These are phyloP conservation scores for Oncorhynchus clarkii DNA, from an alignment of 2,113 vertebrate species.

Conservation along the genomic window DNA sequence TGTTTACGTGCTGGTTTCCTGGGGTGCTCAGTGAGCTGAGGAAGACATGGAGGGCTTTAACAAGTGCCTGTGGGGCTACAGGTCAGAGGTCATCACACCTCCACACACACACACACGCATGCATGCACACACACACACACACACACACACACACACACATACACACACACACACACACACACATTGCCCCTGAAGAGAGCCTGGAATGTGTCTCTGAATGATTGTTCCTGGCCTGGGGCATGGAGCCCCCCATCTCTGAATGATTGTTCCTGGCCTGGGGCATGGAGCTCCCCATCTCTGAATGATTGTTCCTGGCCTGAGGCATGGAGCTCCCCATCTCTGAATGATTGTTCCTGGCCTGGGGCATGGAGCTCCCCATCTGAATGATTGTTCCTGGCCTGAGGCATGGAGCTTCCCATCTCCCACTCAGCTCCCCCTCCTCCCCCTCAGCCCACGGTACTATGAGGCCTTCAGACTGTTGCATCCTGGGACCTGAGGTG, in stretches of 20 bases:
- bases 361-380: too few relatives aligned
- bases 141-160: slow-evolving; percentile 21
- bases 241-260: too few relatives aligned
- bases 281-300: too few relatives aligned
- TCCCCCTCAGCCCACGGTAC: neutral
- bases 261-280: too few relatives aligned
- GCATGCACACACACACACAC: slow-evolving; percentile 6
- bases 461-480: neutral
- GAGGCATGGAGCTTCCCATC: too few relatives aligned
- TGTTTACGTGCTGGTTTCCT: slow-evolving; percentile 62
- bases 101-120: neutral
- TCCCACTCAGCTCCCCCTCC: too few relatives aligned
- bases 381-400: too few relatives aligned
- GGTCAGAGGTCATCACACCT: slow-evolving; percentile 60
- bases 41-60: slow-evolving; percentile 53
- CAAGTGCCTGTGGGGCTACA: slow-evolving; percentile 51
- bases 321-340: too few relatives aligned
- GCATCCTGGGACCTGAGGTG: neutral
- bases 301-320: too few relatives aligned
- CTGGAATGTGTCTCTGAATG: neutral
- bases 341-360: too few relatives aligned
- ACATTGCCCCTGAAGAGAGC: slow-evolving; percentile 3
- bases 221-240: too few relatives aligned
- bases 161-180: slow-evolving; percentile 4
- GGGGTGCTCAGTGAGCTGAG: slow-evolving; percentile 33